These are phyloP conservation scores for Scarus forsteni DNA, from an alignment of 2,797 vertebrate species.

Conservation along the genomic window DNA sequence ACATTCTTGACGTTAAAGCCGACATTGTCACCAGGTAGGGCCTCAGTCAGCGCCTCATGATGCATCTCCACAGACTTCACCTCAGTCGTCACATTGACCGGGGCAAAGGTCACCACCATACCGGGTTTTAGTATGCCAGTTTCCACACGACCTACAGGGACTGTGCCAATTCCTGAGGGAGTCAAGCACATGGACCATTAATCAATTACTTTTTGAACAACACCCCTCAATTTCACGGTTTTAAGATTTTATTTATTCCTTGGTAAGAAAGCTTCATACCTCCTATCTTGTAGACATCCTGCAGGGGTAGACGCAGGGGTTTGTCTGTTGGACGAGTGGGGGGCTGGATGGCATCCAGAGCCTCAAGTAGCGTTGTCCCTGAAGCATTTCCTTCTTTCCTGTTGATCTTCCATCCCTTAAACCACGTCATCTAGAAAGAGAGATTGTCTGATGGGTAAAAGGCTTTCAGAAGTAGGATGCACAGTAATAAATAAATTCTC, in stretches of 20 bases:
- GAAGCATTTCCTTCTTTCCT: constrained; percentile 93
- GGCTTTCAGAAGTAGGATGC: background rate
- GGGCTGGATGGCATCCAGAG: constrained; percentile 94
- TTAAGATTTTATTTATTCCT: background rate
- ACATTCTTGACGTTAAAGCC: constrained; percentile 88
- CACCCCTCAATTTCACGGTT: background rate
- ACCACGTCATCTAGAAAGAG: constrained; percentile 92
- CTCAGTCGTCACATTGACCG: constrained; percentile 86
- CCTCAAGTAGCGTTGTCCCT: constrained; percentile 93
- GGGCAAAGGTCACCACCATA: constrained; percentile 87
- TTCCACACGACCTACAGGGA: constrained; percentile 86
- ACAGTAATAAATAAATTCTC: background rate
- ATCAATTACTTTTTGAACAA: background rate
- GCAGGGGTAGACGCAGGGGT: constrained; percentile 93
- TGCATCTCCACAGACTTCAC: constrained; percentile 91
- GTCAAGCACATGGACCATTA: background rate
- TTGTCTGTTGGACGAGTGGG: constrained; percentile 95
- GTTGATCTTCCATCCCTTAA: constrained; percentile 96
- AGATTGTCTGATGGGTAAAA: background rate
- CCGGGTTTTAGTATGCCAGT: constrained; percentile 84
- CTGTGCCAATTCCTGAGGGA: constrained; percentile 84
- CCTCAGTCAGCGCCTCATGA: constrained; percentile 84
- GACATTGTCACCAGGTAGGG: constrained; percentile 85
- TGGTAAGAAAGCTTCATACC: constrained; percentile 73
- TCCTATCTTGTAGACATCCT: constrained; percentile 99